Conservation (phyloP, 1,140 invertebrate species). For the Asbolus verrucosus region DNA sequence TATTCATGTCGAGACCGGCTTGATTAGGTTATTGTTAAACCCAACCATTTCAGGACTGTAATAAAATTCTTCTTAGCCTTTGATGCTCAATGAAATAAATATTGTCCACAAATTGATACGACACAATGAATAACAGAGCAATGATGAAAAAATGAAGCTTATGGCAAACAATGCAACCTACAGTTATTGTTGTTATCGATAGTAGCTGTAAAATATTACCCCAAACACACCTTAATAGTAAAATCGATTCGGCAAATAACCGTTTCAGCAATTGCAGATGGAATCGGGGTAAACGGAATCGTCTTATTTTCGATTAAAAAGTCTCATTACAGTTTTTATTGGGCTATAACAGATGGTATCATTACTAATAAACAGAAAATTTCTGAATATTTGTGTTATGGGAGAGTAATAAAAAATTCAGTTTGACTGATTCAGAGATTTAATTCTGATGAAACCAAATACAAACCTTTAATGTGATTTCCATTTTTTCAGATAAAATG, state of each 20-base stretch:
- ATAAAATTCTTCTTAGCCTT: conserved; percentile 2
- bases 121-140: not conserved
- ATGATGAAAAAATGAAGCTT: not conserved
- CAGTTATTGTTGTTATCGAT: conserved; percentile 37
- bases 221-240: conserved; percentile 43
- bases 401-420: too few species aligned
- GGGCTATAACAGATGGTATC: too few species aligned
- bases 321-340: not conserved
- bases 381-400: too few species aligned
- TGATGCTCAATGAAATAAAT: too few species aligned
- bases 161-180: conserved; percentile 5
- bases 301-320: not conserved
- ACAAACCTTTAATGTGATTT: too few species aligned
- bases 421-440: too few species aligned
- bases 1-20: conserved; percentile 1
- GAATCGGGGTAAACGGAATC: not conserved
- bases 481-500: too few species aligned
- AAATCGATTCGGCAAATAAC: conserved; percentile 47
- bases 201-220: conserved; percentile 44
- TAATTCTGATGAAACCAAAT: too few species aligned
- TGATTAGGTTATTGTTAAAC: conserved; percentile 22
- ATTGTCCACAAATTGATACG: not conserved
- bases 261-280: conserved; percentile 12
- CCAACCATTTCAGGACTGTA: not conserved
- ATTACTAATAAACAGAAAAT: too few species aligned